A percentile compares a stretch with the other conserved stretches of the same genome.
Evolutionary conservation across 2,888 invertebrate genomes (phyloP).

Genomic region (Campoplex nolae): DNA sequence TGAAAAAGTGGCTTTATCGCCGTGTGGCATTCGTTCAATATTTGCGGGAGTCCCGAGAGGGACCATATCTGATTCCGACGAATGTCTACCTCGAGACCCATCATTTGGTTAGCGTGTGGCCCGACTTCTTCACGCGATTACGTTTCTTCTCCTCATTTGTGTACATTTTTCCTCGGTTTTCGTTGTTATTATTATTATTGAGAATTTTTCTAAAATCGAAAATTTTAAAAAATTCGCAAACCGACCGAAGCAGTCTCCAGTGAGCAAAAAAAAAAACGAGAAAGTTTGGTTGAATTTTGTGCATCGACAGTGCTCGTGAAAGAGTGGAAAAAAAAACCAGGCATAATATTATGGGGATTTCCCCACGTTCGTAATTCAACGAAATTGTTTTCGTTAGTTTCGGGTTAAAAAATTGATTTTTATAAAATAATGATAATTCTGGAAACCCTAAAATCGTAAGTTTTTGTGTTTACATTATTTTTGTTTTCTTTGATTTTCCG

Average conservation of each 20-base stretch:
- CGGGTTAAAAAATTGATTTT: background rate
- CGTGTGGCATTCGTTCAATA: constrained; percentile 62
- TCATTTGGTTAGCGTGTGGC: constrained; percentile 44
- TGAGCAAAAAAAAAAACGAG: background rate
- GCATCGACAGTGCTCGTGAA: constrained; percentile 1
- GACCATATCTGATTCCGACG: constrained; percentile 54
- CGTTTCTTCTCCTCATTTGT: constrained; percentile 1
- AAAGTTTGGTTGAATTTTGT: background rate
- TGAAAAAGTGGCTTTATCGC: constrained; percentile 63
- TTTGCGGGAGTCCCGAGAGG: constrained; percentile 60
- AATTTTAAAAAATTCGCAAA: too few species aligned
- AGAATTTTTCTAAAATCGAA: background rate
- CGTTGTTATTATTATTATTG: background rate
- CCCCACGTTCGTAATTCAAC: constrained; percentile 12
- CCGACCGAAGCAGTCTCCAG: background rate
- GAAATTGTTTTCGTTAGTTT: background rate
- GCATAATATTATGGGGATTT: constrained; percentile 17
- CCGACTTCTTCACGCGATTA: constrained; percentile 34
- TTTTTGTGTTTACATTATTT: background rate
- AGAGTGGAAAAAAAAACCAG: background rate
- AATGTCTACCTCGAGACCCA: constrained; percentile 46
- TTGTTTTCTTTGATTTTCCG: background rate
- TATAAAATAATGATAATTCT: constrained; percentile 49
- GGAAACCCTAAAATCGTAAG: constrained; percentile 61
- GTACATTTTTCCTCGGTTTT: background rate